These are phyloP conservation scores for Macropis europaea DNA, from an alignment of 2,888 invertebrate genomes.

Conservation along the genomic window DNA sequence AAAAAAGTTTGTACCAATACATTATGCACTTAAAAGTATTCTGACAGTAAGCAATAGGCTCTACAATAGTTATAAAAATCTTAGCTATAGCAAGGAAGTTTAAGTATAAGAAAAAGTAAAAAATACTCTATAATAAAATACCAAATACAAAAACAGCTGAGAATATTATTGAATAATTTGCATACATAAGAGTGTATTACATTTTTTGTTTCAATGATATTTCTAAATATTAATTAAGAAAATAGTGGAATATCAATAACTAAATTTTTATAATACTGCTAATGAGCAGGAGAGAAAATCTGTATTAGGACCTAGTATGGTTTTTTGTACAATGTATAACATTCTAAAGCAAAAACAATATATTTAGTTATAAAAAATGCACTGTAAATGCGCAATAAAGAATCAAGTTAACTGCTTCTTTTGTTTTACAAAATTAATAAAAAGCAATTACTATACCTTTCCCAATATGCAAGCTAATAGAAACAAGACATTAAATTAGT, in stretches of 20 bases:
- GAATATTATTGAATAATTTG: neutral
- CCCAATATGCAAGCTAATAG: constrained; percentile 78
- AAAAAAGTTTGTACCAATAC: constrained; percentile 1
- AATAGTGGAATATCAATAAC: neutral
- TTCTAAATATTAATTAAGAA: constrained; percentile 7
- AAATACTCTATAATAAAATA: neutral
- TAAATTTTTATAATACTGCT: constrained; percentile 9
- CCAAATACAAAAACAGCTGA: neutral
- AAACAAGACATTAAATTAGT: constrained; percentile 73
- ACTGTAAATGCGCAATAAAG: constrained; percentile 14
- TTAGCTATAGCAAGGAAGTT: neutral
- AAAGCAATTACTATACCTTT: constrained; percentile 77
- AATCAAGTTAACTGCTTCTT: constrained; percentile 23
- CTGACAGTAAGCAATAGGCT: constrained; percentile 6
- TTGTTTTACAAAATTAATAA: constrained; percentile 40
- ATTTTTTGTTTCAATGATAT: constrained; percentile 1
- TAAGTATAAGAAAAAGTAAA: neutral
- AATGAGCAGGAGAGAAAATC: neutral
- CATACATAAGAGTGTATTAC: constrained; percentile 15
- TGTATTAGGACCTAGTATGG: constrained; percentile 18
- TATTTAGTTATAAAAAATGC: constrained; percentile 17
- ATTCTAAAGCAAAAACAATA: constrained; percentile 31
- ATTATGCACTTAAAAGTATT: constrained; percentile 1
- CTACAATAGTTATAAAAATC: neutral
- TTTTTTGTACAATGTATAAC: constrained; percentile 45